Conservation (phyloP, 2,113 vertebrate genomes). For the Bubo blakistoni region DNA sequence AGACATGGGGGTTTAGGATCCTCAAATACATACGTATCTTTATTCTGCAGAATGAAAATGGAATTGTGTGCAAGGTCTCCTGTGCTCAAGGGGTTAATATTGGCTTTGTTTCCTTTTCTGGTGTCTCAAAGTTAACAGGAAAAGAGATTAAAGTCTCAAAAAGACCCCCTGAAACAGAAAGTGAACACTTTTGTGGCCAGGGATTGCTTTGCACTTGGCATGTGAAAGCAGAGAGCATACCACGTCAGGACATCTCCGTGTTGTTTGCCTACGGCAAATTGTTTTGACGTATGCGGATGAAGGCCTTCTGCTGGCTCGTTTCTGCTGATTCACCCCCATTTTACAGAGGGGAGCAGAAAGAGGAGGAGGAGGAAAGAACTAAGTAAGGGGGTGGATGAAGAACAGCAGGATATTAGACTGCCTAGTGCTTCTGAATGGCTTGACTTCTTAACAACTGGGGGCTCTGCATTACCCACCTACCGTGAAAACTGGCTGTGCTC, state of each 20-base stretch:
- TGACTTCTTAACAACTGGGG: slow-evolving; percentile 40
- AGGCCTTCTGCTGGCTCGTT: background rate
- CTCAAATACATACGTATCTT: rapidly evolving
- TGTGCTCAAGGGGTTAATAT: background rate
- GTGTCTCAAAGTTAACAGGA: background rate
- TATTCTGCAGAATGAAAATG: background rate
- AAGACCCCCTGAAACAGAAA: background rate
- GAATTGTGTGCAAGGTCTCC: background rate
- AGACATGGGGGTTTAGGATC: background rate
- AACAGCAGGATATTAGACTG: slow-evolving; percentile 46
- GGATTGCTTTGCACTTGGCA: background rate
- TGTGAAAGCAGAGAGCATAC: background rate
- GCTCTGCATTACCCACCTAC: slow-evolving; percentile 55
- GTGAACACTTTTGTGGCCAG: background rate
- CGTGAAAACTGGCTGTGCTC: slow-evolving; percentile 61
- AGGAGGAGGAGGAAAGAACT: slow-evolving; percentile 4
- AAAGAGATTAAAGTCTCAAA: background rate
- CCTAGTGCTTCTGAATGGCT: slow-evolving; percentile 50
- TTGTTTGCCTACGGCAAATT: background rate
- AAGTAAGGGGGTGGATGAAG: background rate
- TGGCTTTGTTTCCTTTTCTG: background rate
- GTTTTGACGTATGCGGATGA: background rate
- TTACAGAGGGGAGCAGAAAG: background rate
- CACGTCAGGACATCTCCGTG: background rate
- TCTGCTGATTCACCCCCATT: slow-evolving; percentile 45